phyloP scores from a whole-genome alignment of 2,888 invertebrate genomes.

The Leucophenga maculata region DNA sequence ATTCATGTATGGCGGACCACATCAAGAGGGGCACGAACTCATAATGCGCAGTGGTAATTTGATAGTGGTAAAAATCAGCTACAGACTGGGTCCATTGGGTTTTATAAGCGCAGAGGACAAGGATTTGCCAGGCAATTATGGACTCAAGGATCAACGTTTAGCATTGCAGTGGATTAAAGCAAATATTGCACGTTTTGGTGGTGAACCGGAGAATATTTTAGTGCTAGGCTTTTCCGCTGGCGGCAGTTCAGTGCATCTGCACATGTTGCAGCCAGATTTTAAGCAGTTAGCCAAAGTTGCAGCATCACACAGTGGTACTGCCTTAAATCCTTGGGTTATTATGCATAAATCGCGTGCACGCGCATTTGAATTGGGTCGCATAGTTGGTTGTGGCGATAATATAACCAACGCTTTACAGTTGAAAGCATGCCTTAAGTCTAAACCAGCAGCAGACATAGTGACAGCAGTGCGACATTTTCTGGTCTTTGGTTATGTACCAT shows the following conservation, averaged over 20 bases:
- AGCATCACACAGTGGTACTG: conserved; percentile 79
- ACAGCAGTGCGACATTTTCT: conserved; percentile 67
- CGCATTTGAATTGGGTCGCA: conserved; percentile 75
- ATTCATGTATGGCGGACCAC: conserved; percentile 77
- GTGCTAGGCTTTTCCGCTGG: conserved; percentile 82
- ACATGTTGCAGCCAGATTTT: conserved; percentile 76
- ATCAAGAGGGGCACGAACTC: conserved; percentile 74
- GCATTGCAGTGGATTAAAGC: conserved; percentile 81
- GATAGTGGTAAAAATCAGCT: conserved; percentile 80
- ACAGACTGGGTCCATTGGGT: conserved; percentile 80
- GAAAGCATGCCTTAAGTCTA: conserved; percentile 77
- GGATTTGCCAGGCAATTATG: conserved; percentile 80
- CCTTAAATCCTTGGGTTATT: conserved; percentile 77
- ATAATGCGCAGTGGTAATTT: conserved; percentile 77
- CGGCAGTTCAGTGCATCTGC: conserved; percentile 82
- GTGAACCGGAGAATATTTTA: conserved; percentile 80
- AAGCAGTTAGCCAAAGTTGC: conserved; percentile 43
- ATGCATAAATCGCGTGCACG: conserved; percentile 74
- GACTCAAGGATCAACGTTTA: conserved; percentile 82
- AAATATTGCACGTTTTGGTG: conserved; percentile 81
- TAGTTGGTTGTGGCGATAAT: conserved; percentile 77
- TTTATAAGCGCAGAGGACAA: conserved; percentile 83
- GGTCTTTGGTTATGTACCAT: conserved; percentile 78
- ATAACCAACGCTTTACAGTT: conserved; percentile 73
- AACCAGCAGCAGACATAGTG: conserved; percentile 77